Evolutionary conservation across 2,888 invertebrate species (phyloP), one percentile per base, ranked within the genome.

Genomic region (Sarcophaga caerulescens): DNA sequence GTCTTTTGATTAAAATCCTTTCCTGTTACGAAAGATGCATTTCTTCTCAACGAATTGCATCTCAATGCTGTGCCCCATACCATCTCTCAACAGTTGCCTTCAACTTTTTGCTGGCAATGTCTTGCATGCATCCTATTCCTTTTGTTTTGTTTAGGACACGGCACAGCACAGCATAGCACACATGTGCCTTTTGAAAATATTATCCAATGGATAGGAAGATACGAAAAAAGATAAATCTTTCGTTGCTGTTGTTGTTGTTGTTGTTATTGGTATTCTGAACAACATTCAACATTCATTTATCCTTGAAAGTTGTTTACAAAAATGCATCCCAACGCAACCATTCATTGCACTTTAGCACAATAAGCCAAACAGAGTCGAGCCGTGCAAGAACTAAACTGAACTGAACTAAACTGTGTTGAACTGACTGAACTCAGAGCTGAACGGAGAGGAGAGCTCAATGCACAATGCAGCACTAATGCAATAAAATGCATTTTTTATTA

Each of bases 271-370:
- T 14, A 52, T 52, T 52, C 52, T 35, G 35, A 35, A 35, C 10
- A 35, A 66, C 78, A 60, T 84, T 86, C 76, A 35, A 86, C 86
- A 86, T 86, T 86, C 86, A 84, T 84, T 86, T 86, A 84, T 86
- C 85, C 83, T 86, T 86, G 86, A 84, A 78, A 84, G 81, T 81
- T 81, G 69, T 84, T 78, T 78, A 74, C 65, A 70, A 84, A 52
- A 86, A 74, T 86, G 86, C 86, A 84, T 71, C 75, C 84, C 12
- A 86, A 74, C 81, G 84, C 86, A 84, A 65, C 75, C 84, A 84
- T 84, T 84, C 85, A 82, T 82, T 85, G 85, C 85, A 85, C 82
- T 85, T 71, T 73, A n/a, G 71, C 57, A 70, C 74, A 8, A 47
- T 52, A 76, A 44, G 19, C 10, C 69, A 4, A 52, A 70, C 70